These are phyloP conservation scores for Hypotaenidia okinawae DNA, from an alignment of 2,797 vertebrate species.

Conservation along the genomic window DNA sequence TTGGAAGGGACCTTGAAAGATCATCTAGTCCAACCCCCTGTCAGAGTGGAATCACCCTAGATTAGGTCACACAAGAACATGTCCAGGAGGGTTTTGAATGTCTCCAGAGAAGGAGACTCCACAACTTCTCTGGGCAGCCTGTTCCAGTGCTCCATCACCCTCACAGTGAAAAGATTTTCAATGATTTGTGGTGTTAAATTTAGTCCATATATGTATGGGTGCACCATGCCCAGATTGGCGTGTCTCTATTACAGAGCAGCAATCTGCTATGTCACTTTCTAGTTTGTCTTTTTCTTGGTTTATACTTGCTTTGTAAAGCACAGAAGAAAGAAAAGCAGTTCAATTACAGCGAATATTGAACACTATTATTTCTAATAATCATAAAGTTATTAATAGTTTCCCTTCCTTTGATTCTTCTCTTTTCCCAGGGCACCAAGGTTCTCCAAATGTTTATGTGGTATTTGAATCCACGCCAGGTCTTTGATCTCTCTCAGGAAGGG, in stretches of 20 bases:
- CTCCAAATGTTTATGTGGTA: slow-evolving; percentile 99
- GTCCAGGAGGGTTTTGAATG: no score
- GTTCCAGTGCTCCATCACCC: no score
- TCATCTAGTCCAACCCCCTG: no score
- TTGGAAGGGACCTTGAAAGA: no score
- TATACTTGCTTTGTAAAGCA: background rate
- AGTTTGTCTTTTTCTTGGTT: background rate
- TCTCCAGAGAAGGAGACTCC: no score
- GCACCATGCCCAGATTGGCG: background rate
- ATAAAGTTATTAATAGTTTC: background rate
- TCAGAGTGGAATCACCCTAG: no score
- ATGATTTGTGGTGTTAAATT: background rate
- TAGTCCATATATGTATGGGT: background rate
- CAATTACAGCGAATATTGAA: background rate
- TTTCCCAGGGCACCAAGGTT: slow-evolving; percentile 91
- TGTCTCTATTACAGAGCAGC: background rate
- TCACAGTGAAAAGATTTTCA: background rate
- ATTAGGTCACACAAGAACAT: no score
- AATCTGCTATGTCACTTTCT: background rate
- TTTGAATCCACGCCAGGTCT: slow-evolving; percentile 97
- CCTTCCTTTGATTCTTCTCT: background rate
- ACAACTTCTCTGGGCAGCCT: no score
- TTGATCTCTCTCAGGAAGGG: slow-evolving; percentile 96
- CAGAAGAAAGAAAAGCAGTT: background rate
- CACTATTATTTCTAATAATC: background rate